Evolutionary conservation across 2,113 vertebrate species (phyloP), one percentile per base, ranked within the genome.

Genomic region (Microtus montanus): DNA sequence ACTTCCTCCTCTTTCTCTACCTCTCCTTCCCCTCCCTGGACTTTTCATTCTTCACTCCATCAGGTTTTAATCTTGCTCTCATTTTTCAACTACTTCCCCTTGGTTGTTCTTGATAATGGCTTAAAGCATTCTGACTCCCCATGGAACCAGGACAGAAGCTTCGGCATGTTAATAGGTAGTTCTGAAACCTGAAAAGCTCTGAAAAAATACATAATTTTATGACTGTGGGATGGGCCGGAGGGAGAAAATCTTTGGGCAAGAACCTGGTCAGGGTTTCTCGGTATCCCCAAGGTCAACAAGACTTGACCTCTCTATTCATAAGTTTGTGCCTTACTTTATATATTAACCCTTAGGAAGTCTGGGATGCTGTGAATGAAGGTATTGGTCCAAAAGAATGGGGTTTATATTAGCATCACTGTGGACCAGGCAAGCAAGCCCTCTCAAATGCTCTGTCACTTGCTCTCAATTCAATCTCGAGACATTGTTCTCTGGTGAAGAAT

Each of bases 11-110:
- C 84, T 41, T 24, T 79, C 0, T 33, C 30, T 89, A 70, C 77
- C 58, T 96, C 88, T 91, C 75, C 26, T 95, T 95, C 77, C 90
- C 87, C 68, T 95, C 90, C 61, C 77, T 35, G 66, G 87, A 71
- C 95, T 86, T 97, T 92, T 96, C 93, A 93, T 94, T 97, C 92
- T 68, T 90, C 93, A 95, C 93, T 63, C 95, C 94, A 94, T 96
- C 95, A 87, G 95, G 94, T 96, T 97, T 96, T 93, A 86, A 97
- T 96, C 95, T 96, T 5, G 66, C 88, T 96, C 93, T 95, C 95
- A 82, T 93, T 97, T 97, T 96, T 95, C 93, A 95, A 91, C 85
- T 58, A 94, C 93, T 97, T 97, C 93, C 95, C 82, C 74, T 88
- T 90, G 85, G 85, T 91, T 93, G 91, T 93, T 96, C 96, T 93